These are phyloP conservation scores for Ambastaia sidthimunki DNA, from an alignment of 2,797 vertebrate species.

Conservation along the genomic window DNA sequence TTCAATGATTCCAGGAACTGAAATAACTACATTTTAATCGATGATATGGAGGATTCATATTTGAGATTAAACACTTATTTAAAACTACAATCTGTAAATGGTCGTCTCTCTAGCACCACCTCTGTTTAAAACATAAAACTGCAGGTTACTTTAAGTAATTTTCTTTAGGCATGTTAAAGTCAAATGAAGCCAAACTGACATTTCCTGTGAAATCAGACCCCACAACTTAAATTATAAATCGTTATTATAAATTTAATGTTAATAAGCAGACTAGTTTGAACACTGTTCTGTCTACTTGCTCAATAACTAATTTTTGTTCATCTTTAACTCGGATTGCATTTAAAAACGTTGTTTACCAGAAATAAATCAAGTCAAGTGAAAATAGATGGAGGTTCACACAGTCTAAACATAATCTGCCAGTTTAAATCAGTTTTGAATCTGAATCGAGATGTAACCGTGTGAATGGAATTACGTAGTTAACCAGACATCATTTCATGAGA, in stretches of 20 bases:
- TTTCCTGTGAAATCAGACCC: no score
- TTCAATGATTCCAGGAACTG: constrained; percentile 27
- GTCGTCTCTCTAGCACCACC: no score
- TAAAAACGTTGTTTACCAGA: background rate
- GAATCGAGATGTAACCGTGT: background rate
- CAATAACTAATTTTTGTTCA: background rate
- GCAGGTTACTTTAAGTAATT: no score
- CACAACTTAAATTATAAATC: no score
- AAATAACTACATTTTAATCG: background rate
- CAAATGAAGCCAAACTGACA: no score
- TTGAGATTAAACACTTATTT: constrained; percentile 13
- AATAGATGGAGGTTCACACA: background rate
- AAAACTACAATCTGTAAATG: background rate
- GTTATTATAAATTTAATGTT: no score
- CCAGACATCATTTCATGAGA: background rate
- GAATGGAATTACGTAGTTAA: background rate
- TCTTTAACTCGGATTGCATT: no score
- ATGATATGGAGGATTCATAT: background rate
- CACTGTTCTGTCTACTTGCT: no score
- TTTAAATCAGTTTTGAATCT: background rate
- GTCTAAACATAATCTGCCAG: constrained; percentile 11
- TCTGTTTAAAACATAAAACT: no score
- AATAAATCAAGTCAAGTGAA: background rate
- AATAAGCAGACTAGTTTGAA: no score
- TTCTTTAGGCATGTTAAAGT: no score